Evolutionary conservation across 53 echinoderm and acorn worm genomes (phyloP).

Genomic region (Arbacia lixula): DNA sequence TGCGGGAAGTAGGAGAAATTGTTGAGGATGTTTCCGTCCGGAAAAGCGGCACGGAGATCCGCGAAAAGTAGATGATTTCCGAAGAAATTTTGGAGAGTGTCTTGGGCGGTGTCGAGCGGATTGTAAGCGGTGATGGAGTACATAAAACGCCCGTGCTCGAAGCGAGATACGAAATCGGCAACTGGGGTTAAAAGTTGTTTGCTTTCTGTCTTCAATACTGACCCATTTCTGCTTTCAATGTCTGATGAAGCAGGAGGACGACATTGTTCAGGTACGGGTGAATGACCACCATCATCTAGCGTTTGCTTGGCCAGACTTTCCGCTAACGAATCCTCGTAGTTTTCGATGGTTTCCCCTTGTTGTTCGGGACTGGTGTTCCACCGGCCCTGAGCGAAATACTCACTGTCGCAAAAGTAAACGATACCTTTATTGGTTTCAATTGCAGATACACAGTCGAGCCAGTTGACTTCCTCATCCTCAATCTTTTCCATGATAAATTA

Average conservation of each 20-base stretch:
- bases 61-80: conserved; percentile 46
- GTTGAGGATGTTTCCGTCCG: conserved; percentile 44
- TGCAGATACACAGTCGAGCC: conserved; percentile 66
- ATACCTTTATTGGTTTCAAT: conserved; percentile 66
- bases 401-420: conserved; percentile 63
- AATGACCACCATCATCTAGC: neutral
- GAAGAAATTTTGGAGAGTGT: conserved; percentile 45
- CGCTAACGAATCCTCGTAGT: no score
- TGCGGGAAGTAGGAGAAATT: conserved; percentile 68
- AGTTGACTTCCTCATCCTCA: conserved; percentile 54
- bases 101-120: conserved; percentile 56
- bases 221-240: no score
- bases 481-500: no score
- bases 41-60: conserved; percentile 38
- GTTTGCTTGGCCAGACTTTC: neutral
- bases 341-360: neutral
- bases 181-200: conserved; percentile 28
- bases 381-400: conserved; percentile 10
- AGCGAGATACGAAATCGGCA: conserved; percentile 39
- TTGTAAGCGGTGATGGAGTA: conserved; percentile 78
- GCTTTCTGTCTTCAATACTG: neutral
- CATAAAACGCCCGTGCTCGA: conserved; percentile 48
- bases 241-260: no score
- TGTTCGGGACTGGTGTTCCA: neutral
- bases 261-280: neutral